Evolutionary conservation across 2,888 invertebrate species (phyloP).

Genomic region (Pheosia tremula): DNA sequence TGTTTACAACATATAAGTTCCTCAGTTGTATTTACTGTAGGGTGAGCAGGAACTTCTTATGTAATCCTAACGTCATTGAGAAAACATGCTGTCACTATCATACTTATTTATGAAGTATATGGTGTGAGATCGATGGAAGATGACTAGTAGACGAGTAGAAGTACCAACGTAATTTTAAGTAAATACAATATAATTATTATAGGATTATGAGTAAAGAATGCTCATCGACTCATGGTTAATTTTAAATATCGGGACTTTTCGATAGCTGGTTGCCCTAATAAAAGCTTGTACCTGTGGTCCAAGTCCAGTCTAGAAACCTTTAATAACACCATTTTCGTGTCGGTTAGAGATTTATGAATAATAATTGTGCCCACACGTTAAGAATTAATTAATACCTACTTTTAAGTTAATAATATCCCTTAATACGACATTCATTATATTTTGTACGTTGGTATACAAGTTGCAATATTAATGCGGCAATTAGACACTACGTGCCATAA

Average conservation of each 20-base stretch:
- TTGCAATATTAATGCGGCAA: constrained; percentile 58
- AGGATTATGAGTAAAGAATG: too few relatives aligned
- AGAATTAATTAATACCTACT: constrained; percentile 15
- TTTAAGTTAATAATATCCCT: constrained; percentile 23
- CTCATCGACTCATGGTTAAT: too few relatives aligned
- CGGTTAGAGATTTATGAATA: constrained; percentile 8
- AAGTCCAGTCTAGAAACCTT: constrained; percentile 7
- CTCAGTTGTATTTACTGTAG: too few relatives aligned
- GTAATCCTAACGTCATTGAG: too few relatives aligned
- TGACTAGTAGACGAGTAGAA: too few relatives aligned
- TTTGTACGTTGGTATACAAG: constrained; percentile 10
- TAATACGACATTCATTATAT: constrained; percentile 22
- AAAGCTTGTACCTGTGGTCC: background rate
- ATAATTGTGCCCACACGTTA: constrained; percentile 4
- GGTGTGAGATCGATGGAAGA: too few relatives aligned
- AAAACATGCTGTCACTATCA: too few relatives aligned
- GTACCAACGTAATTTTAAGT: too few relatives aligned
- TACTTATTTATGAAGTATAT: too few relatives aligned
- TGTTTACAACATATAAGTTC: too few relatives aligned
- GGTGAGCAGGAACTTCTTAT: too few relatives aligned
- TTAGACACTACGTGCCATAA: constrained; percentile 37
- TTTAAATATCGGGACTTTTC: background rate
- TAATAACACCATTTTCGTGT: constrained; percentile 2
- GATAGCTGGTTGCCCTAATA: background rate
- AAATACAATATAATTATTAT: too few relatives aligned